Percentiles rank a stretch among this genome's conserved stretches.
These are phyloP conservation scores for Phaethon lepturus DNA, from an alignment of 2,113 vertebrate genomes.

Conservation along the genomic window DNA sequence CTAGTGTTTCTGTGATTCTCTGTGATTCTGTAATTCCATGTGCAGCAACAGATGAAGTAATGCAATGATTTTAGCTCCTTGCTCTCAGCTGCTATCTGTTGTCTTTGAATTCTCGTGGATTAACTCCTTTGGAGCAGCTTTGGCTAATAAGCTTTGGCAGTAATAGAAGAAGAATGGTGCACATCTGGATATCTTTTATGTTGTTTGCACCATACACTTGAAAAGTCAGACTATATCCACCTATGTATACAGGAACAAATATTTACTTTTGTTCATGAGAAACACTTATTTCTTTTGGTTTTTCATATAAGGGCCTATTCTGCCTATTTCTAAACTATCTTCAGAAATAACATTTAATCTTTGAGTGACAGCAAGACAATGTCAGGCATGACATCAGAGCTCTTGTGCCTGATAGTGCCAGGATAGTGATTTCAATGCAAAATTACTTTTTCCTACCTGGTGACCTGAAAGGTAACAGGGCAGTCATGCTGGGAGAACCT, in stretches of 20 bases:
- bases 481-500: not conserved
- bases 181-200: not conserved
- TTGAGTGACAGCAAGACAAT: not conserved
- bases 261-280: not conserved
- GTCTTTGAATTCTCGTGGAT: not conserved
- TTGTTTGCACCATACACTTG: not conserved
- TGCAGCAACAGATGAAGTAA: not conserved
- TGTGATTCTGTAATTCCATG: not conserved
- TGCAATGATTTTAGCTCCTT: not conserved
- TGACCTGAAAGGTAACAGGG: not conserved
- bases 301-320: not conserved
- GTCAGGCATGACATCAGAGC: not conserved
- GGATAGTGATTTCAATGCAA: not conserved
- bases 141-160: not conserved
- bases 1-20: no score
- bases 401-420: not conserved
- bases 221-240: not conserved
- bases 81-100: not conserved
- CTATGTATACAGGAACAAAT: not conserved
- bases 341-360: not conserved
- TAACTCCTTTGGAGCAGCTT: not conserved
- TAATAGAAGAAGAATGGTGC: not conserved
- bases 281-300: not conserved
- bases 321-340: not conserved
- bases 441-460: not conserved